phyloP scores from a whole-genome alignment of 2,797 vertebrate genomes.

The Garrulus glandarius region DNA sequence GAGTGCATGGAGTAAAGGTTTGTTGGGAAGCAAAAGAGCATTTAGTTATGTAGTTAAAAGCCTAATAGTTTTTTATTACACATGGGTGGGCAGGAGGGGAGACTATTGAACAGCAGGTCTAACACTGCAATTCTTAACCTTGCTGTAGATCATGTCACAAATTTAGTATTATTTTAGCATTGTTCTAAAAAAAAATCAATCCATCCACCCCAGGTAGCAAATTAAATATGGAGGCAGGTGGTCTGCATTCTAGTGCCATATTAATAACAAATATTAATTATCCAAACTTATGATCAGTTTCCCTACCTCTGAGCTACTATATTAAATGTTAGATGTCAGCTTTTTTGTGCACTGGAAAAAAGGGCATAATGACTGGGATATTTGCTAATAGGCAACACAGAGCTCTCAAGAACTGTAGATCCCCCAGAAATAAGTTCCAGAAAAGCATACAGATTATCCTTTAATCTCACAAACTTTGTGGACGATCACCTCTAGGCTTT shows the following conservation, averaged over 20 bases:
- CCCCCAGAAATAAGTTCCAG: not conserved
- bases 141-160: not conserved
- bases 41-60: not conserved
- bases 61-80: not conserved
- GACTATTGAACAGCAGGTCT: not conserved
- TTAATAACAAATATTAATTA: not conserved
- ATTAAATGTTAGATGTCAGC: not conserved
- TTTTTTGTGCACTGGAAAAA: not conserved
- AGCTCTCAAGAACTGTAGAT: not conserved
- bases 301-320: not conserved
- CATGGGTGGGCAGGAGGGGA: not conserved
- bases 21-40: not conserved
- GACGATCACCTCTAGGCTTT: not conserved
- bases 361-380: not conserved
- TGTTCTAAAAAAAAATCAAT: not conserved
- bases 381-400: not conserved
- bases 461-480: not conserved
- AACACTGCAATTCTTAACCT: not conserved
- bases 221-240: not conserved
- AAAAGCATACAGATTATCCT: not conserved
- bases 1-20: not conserved
- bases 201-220: not conserved
- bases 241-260: not conserved
- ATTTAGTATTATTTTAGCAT: not conserved
- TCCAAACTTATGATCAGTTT: not conserved